A percentile compares a stretch with the other conserved stretches of the same genome.
These are phyloP conservation scores for Pseudococcus viburni DNA, from an alignment of 2,888 invertebrate genomes.

Conservation along the genomic window DNA sequence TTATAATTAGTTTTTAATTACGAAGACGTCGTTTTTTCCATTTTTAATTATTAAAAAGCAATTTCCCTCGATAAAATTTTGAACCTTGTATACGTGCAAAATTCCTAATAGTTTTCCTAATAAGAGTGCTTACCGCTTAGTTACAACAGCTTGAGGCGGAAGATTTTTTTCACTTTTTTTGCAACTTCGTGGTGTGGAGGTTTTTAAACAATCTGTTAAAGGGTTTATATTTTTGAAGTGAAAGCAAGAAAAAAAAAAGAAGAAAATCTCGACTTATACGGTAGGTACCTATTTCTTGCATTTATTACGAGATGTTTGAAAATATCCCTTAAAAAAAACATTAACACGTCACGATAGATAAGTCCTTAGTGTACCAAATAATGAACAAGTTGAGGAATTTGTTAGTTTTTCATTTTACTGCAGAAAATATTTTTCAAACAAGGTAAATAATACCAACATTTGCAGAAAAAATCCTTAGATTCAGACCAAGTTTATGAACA, in stretches of 20 bases:
- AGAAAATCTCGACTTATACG: neutral
- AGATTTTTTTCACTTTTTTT: slow-evolving; percentile 3
- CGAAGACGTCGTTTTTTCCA: slow-evolving; percentile 7
- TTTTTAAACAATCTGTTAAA: neutral
- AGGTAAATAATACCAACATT: too few relatives aligned
- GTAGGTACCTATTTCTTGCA: too few relatives aligned
- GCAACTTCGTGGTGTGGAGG: neutral
- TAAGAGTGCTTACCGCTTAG: neutral
- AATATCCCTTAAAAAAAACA: too few relatives aligned
- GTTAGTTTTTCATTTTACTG: too few relatives aligned
- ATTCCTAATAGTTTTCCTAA: slow-evolving; percentile 19
- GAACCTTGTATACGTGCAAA: neutral
- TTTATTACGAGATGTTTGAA: too few relatives aligned
- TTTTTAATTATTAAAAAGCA: slow-evolving; percentile 46
- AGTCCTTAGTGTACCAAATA: too few relatives aligned
- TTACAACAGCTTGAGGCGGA: neutral
- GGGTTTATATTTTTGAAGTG: neutral
- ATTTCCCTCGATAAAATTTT: slow-evolving; percentile 26
- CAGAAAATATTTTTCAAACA: too few relatives aligned
- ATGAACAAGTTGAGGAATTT: too few relatives aligned
- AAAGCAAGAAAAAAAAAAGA: neutral
- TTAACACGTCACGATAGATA: too few relatives aligned
- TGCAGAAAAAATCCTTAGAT: too few relatives aligned
- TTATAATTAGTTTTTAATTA: slow-evolving; percentile 44
- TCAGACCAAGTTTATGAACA: too few relatives aligned